Evolutionary conservation across 2,888 invertebrate species (phyloP), one percentile per base, ranked within the genome.

Genomic region (Julus scandinavius): DNA sequence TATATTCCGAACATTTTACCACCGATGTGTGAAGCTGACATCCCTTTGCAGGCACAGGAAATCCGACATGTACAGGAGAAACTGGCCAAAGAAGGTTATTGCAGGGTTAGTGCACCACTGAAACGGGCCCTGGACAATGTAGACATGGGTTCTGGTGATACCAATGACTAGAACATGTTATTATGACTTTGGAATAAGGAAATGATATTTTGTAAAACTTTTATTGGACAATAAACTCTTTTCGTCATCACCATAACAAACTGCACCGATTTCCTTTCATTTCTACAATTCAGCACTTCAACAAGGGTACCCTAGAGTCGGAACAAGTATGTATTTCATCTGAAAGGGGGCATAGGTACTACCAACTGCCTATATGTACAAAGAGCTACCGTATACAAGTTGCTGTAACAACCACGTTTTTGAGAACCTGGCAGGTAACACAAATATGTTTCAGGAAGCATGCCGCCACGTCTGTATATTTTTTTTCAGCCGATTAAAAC

Each of bases 1-100:
- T 87, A 88, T 80, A 88, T 89, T 72, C 89, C 89, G 13, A 89
- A 89, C 58, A 17, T 89, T 45, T 84, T 87, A 9, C 88, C 89
- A 41, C 89, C 89, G 5, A 89, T 88, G 89, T 40, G 40, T 38
- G 88, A 87, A 80, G 80, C 13, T 29, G 89, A 89, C 20, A 58
- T 89, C n/a, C 88, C 88, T 11, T 17, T 13, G 85, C 84, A 89
- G 41, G 58, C 86, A n/a, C 54, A 38, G 5, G 89, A 89, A 87
- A 88, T 85, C n/a, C 87, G 45, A 13, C 15, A 58, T 20, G 41
- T 86, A n/a, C 89, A 88, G 58, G 72, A 88, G 45, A 63, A 87
- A 45, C 29, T 89, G 20, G 50, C 86, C 83, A n/a, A 87, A 20
- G 86, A 63, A 63, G 89, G 89, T 0, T 88, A 87, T 85, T 17